Evolutionary conservation across 2,888 invertebrate species (phyloP).

Genomic region (Synergus laeviventris): DNA sequence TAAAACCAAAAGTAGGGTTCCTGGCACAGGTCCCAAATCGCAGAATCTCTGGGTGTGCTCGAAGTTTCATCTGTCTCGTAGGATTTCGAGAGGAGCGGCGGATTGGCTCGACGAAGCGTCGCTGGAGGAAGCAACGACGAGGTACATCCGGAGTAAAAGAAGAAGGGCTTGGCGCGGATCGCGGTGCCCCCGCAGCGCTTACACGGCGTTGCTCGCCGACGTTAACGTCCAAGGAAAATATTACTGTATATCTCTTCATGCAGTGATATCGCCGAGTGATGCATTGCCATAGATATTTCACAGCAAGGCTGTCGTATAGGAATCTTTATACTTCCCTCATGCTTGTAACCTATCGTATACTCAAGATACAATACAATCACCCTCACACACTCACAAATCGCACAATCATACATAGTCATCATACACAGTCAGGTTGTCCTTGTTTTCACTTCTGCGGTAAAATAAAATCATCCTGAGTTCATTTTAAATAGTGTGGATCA

Average conservation of each 20-base stretch:
- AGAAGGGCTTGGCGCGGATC: slow-evolving; percentile 47
- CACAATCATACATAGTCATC: too few species aligned
- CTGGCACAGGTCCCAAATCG: slow-evolving; percentile 29
- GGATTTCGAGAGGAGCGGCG: slow-evolving; percentile 14
- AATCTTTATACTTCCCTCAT: slow-evolving; percentile 31
- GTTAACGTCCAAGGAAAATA: slow-evolving; percentile 51
- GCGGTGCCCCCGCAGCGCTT: slow-evolving; percentile 46
- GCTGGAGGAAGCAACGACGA: slow-evolving; percentile 39
- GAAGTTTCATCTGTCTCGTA: slow-evolving; percentile 34
- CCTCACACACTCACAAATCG: neutral
- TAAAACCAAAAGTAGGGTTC: neutral
- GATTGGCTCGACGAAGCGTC: slow-evolving; percentile 35
- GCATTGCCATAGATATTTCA: slow-evolving; percentile 69
- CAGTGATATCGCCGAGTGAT: slow-evolving; percentile 70
- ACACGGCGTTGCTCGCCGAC: slow-evolving; percentile 42
- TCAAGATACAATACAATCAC: neutral
- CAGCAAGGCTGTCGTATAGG: slow-evolving; percentile 57
- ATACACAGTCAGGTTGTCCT: too few species aligned
- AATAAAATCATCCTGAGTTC: too few species aligned
- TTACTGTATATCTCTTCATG: slow-evolving; percentile 55
- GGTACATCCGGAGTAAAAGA: slow-evolving; percentile 39
- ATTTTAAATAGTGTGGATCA: neutral
- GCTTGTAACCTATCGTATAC: neutral
- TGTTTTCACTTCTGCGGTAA: too few species aligned
- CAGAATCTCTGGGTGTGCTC: slow-evolving; percentile 1